A percentile compares a stretch with the other conserved stretches of the same genome.
phyloP scores from a whole-genome alignment of 2,888 invertebrate species.

The Spodoptera exigua region DNA sequence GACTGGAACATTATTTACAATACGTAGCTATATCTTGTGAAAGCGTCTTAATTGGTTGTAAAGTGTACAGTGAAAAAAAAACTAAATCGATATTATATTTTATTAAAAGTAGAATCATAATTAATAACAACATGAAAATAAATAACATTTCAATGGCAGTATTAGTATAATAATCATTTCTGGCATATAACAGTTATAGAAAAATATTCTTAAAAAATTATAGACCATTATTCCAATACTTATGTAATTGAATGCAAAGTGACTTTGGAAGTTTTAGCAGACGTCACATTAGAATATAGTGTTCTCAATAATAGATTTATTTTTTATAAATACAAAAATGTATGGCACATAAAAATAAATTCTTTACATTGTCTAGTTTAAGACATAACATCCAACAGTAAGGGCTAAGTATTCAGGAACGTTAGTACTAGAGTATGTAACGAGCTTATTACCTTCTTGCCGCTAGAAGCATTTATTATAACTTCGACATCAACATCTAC shows the following conservation, averaged over 20 bases:
- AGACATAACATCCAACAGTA: slow-evolving; percentile 29
- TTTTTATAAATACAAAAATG: slow-evolving; percentile 41
- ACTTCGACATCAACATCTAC: slow-evolving; percentile 33
- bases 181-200: slow-evolving; percentile 42
- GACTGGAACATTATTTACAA: slow-evolving; percentile 36
- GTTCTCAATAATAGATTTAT: slow-evolving; percentile 9
- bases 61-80: slow-evolving; percentile 43
- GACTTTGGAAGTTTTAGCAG: slow-evolving; percentile 15
- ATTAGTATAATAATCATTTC: slow-evolving; percentile 34
- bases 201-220: slow-evolving; percentile 40
- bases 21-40: background rate
- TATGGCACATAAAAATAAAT: slow-evolving; percentile 71
- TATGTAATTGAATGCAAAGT: slow-evolving; percentile 26
- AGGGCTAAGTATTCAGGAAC: slow-evolving; percentile 35
- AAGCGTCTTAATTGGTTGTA: slow-evolving; percentile 6
- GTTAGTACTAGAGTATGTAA: slow-evolving; percentile 18
- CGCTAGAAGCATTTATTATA: slow-evolving; percentile 16
- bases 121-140: slow-evolving; percentile 57
- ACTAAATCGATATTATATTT: slow-evolving; percentile 58
- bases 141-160: slow-evolving; percentile 60
- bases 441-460: slow-evolving; percentile 3
- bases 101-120: slow-evolving; percentile 68
- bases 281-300: slow-evolving; percentile 8
- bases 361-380: slow-evolving; percentile 45
- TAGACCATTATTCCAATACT: slow-evolving; percentile 32